Evolutionary conservation across 2,888 invertebrate species (phyloP).

Genomic region (Stegana nigrithorax): DNA sequence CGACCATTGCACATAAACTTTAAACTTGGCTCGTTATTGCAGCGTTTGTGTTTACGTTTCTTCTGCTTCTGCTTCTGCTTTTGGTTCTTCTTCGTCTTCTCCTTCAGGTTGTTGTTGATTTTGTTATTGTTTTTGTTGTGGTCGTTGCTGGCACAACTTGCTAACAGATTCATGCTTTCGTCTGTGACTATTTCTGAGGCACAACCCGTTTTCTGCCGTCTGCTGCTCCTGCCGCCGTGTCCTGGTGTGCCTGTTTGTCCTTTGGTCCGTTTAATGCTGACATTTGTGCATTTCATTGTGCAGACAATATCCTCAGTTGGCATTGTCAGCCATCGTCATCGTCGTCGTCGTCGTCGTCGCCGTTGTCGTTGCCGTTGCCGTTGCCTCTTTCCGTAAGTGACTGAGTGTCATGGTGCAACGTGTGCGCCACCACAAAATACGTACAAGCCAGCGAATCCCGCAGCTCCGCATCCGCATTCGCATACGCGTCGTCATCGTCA

Average conservation of each 20-base stretch:
- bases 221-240: slow-evolving; percentile 18
- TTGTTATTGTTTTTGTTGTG: slow-evolving; percentile 1
- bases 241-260: background rate
- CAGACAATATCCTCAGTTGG: slow-evolving; percentile 15
- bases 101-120: too few species aligned
- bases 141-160: background rate
- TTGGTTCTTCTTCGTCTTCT: too few species aligned
- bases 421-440: slow-evolving; percentile 10
- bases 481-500: slow-evolving; percentile 31
- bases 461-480: too few species aligned
- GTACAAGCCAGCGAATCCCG: too few species aligned
- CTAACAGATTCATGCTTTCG: slow-evolving; percentile 18
- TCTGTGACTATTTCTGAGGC: slow-evolving; percentile 37
- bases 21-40: slow-evolving; percentile 10
- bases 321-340: background rate
- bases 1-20: background rate
- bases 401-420: background rate
- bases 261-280: slow-evolving; percentile 51
- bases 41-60: background rate
- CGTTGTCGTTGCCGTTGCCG: slow-evolving; percentile 3
- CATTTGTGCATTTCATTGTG: slow-evolving; percentile 60
- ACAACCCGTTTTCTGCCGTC: too few species aligned
- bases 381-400: background rate
- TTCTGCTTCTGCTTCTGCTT: too few species aligned
- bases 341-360: background rate